phyloP scores from a whole-genome alignment of 92 coral and sea anemone species.

The Epizoanthus ramosus region DNA sequence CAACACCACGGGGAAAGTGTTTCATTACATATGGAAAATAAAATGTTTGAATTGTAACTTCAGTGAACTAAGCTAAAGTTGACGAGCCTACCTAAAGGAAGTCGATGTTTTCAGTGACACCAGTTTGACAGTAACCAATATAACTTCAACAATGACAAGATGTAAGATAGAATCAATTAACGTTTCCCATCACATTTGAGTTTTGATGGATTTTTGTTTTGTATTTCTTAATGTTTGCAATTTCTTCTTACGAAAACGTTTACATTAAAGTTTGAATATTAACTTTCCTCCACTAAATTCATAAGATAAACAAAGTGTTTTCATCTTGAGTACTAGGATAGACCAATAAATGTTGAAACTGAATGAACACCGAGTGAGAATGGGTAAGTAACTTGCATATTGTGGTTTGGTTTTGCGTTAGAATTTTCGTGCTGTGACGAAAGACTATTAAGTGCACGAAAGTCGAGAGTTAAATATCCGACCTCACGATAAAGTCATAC shows the following conservation, averaged over 20 bases:
- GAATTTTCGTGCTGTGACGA: too few relatives aligned
- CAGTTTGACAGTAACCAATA: not conserved
- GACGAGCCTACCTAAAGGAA: not conserved
- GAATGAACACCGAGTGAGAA: too few relatives aligned
- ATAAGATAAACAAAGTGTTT: too few relatives aligned
- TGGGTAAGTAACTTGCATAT: too few relatives aligned
- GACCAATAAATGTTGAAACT: too few relatives aligned
- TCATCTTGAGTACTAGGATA: too few relatives aligned
- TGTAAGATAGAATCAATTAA: not conserved
- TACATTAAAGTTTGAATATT: not conserved
- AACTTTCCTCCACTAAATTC: too few relatives aligned
- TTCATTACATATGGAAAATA: not conserved
- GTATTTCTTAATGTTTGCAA: not conserved
- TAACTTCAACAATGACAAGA: conserved; percentile 1
- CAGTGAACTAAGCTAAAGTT: too few relatives aligned
- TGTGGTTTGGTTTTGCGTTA: too few relatives aligned
- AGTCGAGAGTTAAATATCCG: too few relatives aligned
- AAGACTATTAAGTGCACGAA: too few relatives aligned
- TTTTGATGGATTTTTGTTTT: not conserved
- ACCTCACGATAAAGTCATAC: too few relatives aligned
- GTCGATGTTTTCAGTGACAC: not conserved
- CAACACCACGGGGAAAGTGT: not conserved
- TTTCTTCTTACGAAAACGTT: not conserved
- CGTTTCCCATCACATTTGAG: not conserved
- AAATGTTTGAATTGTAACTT: conserved; percentile 4